These are phyloP conservation scores for Conchocele bisecta DNA, from an alignment of 2,888 invertebrate species.

Conservation along the genomic window DNA sequence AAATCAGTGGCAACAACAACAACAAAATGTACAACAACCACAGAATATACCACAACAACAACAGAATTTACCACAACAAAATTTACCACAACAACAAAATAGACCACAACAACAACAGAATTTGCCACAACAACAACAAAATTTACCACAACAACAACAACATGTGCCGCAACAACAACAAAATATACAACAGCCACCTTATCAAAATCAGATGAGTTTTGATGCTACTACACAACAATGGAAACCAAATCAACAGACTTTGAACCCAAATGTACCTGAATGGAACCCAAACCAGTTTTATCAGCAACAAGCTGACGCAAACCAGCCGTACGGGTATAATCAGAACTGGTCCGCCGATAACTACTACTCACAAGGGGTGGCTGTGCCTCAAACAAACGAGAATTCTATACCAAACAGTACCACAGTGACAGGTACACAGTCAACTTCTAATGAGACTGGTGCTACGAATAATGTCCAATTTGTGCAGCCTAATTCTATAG, in stretches of 20 bases:
- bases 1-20: constrained; percentile 29
- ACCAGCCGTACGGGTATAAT: constrained; percentile 23
- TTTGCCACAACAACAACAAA: too few relatives aligned
- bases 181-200: too few relatives aligned
- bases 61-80: neutral
- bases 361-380: too few relatives aligned
- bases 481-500: too few relatives aligned
- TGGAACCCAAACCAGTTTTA: constrained; percentile 24
- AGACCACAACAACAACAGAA: too few relatives aligned
- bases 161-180: constrained; percentile 3
- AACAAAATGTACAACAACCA: constrained; percentile 7
- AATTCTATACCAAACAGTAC: too few relatives aligned
- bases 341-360: constrained; percentile 37
- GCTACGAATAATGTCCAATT: too few relatives aligned
- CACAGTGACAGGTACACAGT: too few relatives aligned
- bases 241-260: constrained; percentile 17
- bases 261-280: constrained; percentile 8
- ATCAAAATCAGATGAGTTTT: constrained; percentile 9
- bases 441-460: too few relatives aligned
- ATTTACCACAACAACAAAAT: too few relatives aligned
- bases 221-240: constrained; percentile 42
- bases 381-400: too few relatives aligned
- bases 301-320: constrained; percentile 5
- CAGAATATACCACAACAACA: constrained; percentile 8
- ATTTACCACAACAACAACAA: constrained; percentile 14